Percentiles rank a stretch among this genome's conserved stretches.
phyloP scores from a whole-genome alignment of 92 coral and sea anemone species.

The Parazoanthus darwini region DNA sequence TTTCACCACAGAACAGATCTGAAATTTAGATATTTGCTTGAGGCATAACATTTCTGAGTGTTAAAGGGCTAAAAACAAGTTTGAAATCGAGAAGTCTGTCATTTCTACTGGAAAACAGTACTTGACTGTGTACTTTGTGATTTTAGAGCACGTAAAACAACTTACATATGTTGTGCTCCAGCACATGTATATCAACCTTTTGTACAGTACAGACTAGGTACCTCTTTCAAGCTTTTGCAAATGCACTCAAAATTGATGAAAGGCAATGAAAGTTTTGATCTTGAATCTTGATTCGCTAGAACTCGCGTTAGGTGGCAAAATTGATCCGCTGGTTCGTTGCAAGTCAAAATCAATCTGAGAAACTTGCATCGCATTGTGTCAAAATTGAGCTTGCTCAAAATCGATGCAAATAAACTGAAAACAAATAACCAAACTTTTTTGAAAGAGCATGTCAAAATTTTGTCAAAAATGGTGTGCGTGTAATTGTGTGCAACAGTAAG shows the following conservation, averaged over 20 bases:
- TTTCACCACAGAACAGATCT: too few species aligned
- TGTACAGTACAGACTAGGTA: neutral
- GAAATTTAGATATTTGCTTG: too few species aligned
- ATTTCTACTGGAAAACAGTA: neutral
- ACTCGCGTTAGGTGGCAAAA: neutral
- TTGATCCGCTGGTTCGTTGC: too few species aligned
- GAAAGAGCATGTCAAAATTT: neutral
- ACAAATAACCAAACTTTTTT: neutral
- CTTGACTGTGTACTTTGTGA: neutral
- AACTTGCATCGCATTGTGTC: too few species aligned
- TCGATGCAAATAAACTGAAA: too few species aligned
- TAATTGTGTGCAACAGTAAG: neutral
- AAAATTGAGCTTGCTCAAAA: too few species aligned
- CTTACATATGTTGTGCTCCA: too few species aligned
- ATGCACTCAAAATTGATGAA: neutral
- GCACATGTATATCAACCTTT: too few species aligned
- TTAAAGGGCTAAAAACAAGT: neutral
- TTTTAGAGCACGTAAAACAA: neutral
- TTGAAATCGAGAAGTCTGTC: neutral
- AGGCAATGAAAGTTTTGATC: neutral
- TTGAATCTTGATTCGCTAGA: neutral
- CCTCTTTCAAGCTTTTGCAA: neutral
- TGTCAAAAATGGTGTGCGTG: neutral
- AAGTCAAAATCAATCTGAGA: too few species aligned
- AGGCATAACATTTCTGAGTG: too few species aligned